Evolutionary conservation across 2,113 vertebrate genomes (phyloP).

Genomic region (Mirounga angustirostris): DNA sequence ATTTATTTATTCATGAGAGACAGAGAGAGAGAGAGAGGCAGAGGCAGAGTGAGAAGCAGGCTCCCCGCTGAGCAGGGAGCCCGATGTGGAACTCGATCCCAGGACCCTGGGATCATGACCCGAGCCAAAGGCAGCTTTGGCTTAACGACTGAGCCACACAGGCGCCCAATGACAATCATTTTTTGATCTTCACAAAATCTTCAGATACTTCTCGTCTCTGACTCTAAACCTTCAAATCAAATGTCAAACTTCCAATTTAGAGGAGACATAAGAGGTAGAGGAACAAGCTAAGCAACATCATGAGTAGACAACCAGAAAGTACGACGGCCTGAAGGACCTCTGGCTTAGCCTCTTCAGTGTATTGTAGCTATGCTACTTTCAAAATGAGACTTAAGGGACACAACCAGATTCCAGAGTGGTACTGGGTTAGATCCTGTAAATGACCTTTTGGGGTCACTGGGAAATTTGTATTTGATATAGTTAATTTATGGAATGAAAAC

Average conservation of each 20-base stretch:
- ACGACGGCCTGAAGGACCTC: background rate
- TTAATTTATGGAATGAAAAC: background rate
- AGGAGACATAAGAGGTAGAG: background rate
- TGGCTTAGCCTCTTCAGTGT: background rate
- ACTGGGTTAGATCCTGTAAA: background rate
- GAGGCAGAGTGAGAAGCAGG: no score
- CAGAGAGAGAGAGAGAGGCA: no score
- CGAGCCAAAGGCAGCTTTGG: no score
- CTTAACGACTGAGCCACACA: no score
- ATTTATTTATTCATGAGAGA: no score
- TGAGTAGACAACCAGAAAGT: background rate
- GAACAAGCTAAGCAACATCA: background rate
- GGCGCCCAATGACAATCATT: background rate
- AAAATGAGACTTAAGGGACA: background rate
- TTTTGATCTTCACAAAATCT: background rate
- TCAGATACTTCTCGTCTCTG: background rate
- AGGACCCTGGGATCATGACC: no score
- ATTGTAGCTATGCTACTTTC: background rate
- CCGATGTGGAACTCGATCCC: no score
- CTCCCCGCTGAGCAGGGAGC: no score
- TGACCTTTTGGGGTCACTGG: background rate
- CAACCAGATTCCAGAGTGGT: background rate
- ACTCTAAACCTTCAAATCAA: background rate
- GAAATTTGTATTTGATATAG: slow-evolving; percentile 24
- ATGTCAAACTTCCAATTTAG: slow-evolving; percentile 4